phyloP scores from a whole-genome alignment of 2,113 vertebrate species.

The Philantomba maxwellii region DNA sequence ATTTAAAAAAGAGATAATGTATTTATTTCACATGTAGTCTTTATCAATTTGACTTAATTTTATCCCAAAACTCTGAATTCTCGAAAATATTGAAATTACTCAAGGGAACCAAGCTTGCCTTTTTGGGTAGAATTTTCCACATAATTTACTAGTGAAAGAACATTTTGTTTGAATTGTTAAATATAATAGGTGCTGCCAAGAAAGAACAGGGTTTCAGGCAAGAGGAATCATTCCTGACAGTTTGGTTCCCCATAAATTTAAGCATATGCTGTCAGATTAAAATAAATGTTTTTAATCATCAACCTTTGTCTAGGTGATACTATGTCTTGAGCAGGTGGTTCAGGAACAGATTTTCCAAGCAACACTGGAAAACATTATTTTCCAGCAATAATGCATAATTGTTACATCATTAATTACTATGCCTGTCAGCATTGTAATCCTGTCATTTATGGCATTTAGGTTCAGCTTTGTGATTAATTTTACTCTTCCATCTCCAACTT shows the following conservation, averaged over 20 bases:
- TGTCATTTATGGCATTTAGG: slow-evolving; percentile 35
- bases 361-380: background rate
- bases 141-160: background rate
- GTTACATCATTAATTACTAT: background rate
- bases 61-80: background rate
- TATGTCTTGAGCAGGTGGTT: slow-evolving; percentile 17
- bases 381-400: background rate
- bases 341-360: background rate
- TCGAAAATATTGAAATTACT: background rate
- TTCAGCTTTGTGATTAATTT: slow-evolving; percentile 49
- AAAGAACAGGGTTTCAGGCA: background rate
- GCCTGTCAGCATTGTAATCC: background rate
- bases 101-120: background rate
- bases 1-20: background rate
- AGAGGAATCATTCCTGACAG: background rate
- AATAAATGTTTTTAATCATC: slow-evolving; percentile 36
- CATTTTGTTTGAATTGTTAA: slow-evolving; percentile 23
- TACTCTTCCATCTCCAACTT: background rate
- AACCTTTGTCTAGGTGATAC: background rate
- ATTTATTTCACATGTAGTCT: background rate
- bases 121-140: background rate
- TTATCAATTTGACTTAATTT: background rate
- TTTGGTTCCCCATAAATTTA: background rate
- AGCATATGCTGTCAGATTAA: background rate
- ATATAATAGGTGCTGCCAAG: background rate